Evolutionary conservation across 2,888 invertebrate species (phyloP).

Genomic region (Oeneis ivallda): DNA sequence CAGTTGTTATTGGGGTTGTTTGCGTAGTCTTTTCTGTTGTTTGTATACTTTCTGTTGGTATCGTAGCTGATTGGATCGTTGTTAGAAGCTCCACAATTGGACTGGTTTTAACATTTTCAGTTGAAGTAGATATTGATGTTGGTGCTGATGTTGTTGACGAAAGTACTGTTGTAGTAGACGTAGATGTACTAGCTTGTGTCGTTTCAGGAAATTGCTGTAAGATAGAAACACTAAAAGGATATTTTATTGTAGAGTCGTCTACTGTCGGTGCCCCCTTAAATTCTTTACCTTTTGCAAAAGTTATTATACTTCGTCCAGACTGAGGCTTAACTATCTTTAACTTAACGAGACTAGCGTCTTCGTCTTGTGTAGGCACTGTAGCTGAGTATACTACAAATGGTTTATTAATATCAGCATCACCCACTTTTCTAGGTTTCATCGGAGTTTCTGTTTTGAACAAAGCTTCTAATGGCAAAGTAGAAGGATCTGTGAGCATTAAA

Average conservation of each 20-base stretch:
- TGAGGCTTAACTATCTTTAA: conserved; percentile 62
- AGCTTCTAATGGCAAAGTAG: conserved; percentile 85
- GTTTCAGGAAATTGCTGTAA: conserved; percentile 38
- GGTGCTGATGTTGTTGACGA: conserved; percentile 46
- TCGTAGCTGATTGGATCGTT: conserved; percentile 30
- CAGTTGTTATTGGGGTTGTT: conserved; percentile 30
- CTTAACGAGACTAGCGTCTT: conserved; percentile 62
- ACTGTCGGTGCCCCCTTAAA: conserved; percentile 57
- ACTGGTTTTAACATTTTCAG: conserved; percentile 33
- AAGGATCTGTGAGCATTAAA: conserved; percentile 76
- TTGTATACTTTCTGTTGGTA: conserved; percentile 14
- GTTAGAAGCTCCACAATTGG: conserved; percentile 42
- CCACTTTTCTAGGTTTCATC: conserved; percentile 54
- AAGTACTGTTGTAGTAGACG: conserved; percentile 44
- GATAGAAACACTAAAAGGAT: conserved; percentile 57
- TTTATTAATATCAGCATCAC: conserved; percentile 52
- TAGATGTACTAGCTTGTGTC: conserved; percentile 43
- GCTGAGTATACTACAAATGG: conserved; percentile 77
- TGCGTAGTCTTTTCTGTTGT: conserved; percentile 44
- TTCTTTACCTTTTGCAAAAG: conserved; percentile 70
- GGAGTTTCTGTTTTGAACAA: conserved; percentile 83
- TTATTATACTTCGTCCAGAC: conserved; percentile 60
- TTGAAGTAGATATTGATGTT: conserved; percentile 41
- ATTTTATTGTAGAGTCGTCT: conserved; percentile 53
- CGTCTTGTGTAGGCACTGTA: conserved; percentile 57